phyloP scores from a whole-genome alignment of 2,797 vertebrate species.

The Propithecus deckenii region DNA sequence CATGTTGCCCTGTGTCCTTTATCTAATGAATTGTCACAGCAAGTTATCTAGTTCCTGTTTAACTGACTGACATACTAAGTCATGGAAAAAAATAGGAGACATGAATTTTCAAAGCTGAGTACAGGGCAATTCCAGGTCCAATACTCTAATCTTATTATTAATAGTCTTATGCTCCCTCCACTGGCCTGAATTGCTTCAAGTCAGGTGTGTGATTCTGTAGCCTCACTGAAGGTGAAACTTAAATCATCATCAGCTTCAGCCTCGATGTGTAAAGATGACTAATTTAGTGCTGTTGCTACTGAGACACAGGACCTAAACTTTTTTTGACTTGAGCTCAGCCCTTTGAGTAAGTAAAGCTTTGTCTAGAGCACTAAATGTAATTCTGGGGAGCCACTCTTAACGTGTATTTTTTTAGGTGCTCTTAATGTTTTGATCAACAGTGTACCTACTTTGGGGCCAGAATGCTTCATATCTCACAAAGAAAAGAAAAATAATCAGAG shows the following conservation, averaged over 20 bases:
- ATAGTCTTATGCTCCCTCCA: neutral
- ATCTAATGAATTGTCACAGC: neutral
- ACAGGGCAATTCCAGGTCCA: neutral
- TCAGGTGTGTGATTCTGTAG: slow-evolving; percentile 39
- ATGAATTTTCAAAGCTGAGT: neutral
- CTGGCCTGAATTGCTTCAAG: neutral
- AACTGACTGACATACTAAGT: neutral
- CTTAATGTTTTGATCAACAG: slow-evolving; percentile 38
- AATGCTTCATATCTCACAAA: slow-evolving; percentile 39
- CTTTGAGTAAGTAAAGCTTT: slow-evolving; percentile 17
- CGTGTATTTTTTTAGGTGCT: neutral
- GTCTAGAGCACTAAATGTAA: neutral
- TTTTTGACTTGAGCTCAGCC: slow-evolving; percentile 46
- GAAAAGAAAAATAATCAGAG: slow-evolving; percentile 38
- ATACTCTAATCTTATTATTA: slow-evolving; percentile 10
- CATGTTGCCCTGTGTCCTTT: neutral
- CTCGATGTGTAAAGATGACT: slow-evolving; percentile 47
- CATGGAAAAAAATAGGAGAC: neutral
- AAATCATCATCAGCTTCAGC: slow-evolving; percentile 24
- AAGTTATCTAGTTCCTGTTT: slow-evolving; percentile 27
- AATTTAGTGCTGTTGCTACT: slow-evolving; percentile 50
- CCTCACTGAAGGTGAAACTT: slow-evolving; percentile 57
- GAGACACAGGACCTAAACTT: slow-evolving; percentile 30
- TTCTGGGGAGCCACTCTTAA: slow-evolving; percentile 24
- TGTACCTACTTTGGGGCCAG: slow-evolving; percentile 26